Conservation (phyloP, 2,797 vertebrate genomes). For the Cygnus olor region DNA sequence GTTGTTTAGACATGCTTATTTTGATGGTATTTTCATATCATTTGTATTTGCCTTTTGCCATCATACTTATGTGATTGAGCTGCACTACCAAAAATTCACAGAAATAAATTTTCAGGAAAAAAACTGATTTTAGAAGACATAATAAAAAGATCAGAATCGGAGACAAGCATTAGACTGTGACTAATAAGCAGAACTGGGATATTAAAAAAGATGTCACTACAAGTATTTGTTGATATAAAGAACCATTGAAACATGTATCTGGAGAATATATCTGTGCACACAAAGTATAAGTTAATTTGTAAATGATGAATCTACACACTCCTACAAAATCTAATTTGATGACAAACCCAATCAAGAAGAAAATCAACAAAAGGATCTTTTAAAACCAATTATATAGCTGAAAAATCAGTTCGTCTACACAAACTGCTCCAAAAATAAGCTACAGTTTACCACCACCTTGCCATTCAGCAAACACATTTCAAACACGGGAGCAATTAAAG, state of each 20-base stretch:
- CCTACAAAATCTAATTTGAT: not conserved
- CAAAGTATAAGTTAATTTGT: not conserved
- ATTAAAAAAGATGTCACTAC: fast-evolving
- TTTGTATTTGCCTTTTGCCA: not conserved
- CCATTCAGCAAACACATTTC: not conserved
- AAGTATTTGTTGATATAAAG: not conserved
- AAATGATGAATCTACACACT: not conserved
- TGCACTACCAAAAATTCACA: not conserved
- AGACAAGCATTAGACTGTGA: not conserved
- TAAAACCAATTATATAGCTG: not conserved
- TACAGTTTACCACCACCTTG: not conserved
- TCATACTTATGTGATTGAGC: not conserved
- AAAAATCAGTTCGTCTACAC: not conserved
- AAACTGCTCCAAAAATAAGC: not conserved
- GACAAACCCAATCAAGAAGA: not conserved
- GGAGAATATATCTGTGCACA: not conserved
- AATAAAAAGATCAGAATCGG: not conserved
- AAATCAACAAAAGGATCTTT: not conserved
- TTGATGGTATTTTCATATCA: not conserved
- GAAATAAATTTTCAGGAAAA: not conserved
- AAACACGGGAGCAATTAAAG: not conserved
- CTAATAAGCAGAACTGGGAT: not conserved
- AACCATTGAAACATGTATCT: not conserved
- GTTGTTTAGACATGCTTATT: not conserved
- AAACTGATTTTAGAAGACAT: not conserved